Evolutionary conservation across 2,113 vertebrate genomes (phyloP), one percentile per base, ranked within the genome.

Genomic region (Turnix velox): DNA sequence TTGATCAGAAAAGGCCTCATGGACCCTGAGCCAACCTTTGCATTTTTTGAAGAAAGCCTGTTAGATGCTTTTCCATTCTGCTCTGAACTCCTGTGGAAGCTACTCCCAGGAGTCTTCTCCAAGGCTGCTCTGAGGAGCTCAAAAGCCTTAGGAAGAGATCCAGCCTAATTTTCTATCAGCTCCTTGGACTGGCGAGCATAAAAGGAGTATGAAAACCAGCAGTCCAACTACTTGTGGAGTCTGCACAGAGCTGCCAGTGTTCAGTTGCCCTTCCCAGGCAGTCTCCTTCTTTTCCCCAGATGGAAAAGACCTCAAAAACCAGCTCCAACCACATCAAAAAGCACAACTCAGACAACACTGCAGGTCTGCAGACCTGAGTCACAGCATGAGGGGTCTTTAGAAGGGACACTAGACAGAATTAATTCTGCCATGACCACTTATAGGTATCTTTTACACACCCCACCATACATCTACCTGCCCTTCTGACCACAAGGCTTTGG

Each of bases 311-410:
- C 65, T 49, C 51, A 71, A 84, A 93, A 95, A 84, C 7, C 74
- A 75, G 74, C 85, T 93, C 74, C n/a, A 46, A 75, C 18, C 52
- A 75, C 66, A 59, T 69, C 18, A 71, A 46, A 66, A 84, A 12
- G 49, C 17, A 71, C 59, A 45, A 35, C 43, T 59, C 71, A 74
- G 63, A 25, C 46, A 71, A 0, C 23, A 52, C 28, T 31, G 13
- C 40, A 59, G 61, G 43, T 63, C 78, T n/a, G 66, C 77, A 87
- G 52, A 59, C 31, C 33, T 6, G 15, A 74, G n/a, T 8, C 42
- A 63, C 59, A 77, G 51, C 33, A 49, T 2, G 1, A 30, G 40
- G 49, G 46, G 46, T 54, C 39, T 59, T 16, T 0, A 40, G 54
- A 39, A 82, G 0, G 31, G 30, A 68, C 46, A 14, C 5, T 1